Percentiles rank a stretch among this genome's conserved stretches.
Conservation (phyloP, 2,113 vertebrate genomes). For the Urocitellus parryii region DNA sequence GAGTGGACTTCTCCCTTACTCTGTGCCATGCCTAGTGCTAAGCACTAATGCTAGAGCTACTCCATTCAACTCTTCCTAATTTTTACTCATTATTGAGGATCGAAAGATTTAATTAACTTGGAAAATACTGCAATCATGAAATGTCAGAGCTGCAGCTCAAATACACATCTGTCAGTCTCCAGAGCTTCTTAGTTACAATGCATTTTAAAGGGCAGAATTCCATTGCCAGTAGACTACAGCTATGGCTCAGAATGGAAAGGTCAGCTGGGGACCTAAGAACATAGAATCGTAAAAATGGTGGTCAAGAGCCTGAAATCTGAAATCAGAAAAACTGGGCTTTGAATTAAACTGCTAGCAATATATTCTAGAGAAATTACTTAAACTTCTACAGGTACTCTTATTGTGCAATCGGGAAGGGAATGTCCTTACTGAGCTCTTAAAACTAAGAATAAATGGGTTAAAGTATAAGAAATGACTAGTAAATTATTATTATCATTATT, state of each 20-base stretch:
- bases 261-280: not conserved
- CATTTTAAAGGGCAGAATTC: not conserved
- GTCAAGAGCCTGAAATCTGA: not conserved
- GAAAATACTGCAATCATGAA: not conserved
- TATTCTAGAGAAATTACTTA: not conserved
- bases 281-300: not conserved
- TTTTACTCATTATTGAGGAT: not conserved
- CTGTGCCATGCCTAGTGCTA: not conserved
- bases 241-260: not conserved
- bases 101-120: not conserved
- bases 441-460: not conserved
- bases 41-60: not conserved
- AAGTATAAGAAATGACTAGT: not conserved
- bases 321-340: constrained; percentile 1
- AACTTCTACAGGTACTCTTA: not conserved
- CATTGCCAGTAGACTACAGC: not conserved
- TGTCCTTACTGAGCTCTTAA: not conserved
- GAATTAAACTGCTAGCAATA: not conserved
- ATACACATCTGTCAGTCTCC: not conserved
- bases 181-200: not conserved
- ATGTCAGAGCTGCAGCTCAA: not conserved
- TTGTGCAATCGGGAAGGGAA: not conserved
- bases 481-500: not conserved
- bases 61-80: not conserved
- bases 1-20: fast-evolving